Evolutionary conservation across 1,140 invertebrate genomes (phyloP).

Genomic region (Euglossa dilemma): DNA sequence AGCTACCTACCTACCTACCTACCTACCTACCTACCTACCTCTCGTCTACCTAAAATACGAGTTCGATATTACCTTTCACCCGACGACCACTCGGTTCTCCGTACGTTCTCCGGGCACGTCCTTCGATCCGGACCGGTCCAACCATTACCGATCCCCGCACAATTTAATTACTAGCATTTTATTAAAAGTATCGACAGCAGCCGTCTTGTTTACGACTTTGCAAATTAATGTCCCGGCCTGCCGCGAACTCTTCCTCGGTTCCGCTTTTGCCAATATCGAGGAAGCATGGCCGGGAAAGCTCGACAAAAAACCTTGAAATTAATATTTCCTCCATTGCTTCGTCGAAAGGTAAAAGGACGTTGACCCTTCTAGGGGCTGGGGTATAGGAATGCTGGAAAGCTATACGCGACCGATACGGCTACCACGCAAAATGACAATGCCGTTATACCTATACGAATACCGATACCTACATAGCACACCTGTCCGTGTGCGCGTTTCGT

Average conservation of each 20-base stretch:
- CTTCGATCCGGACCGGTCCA: constrained; percentile 55
- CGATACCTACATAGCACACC: background rate
- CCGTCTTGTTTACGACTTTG: constrained; percentile 78
- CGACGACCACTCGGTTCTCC: constrained; percentile 61
- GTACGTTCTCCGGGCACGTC: constrained; percentile 35
- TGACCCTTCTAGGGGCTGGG: constrained; percentile 39
- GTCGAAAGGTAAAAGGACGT: constrained; percentile 63
- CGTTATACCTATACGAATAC: background rate
- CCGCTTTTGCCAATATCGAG: constrained; percentile 57
- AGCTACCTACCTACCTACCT: no score
- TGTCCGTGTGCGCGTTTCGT: background rate
- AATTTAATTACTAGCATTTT: constrained; percentile 82
- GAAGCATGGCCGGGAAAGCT: constrained; percentile 44
- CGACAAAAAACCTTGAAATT: constrained; percentile 69
- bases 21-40: constrained; percentile 24
- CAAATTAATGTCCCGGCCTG: constrained; percentile 74
- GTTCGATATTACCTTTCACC: constrained; percentile 76
- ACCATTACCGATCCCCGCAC: constrained; percentile 67
- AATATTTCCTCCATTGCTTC: constrained; percentile 63
- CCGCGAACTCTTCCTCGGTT: constrained; percentile 58
- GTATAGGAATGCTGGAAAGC: constrained; percentile 18
- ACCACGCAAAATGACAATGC: constrained; percentile 23
- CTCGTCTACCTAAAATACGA: constrained; percentile 74
- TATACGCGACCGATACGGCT: background rate
- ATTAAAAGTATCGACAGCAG: constrained; percentile 82